A percentile compares a stretch with the other conserved stretches of the same genome.
Evolutionary conservation across 1,140 invertebrate genomes (phyloP).

Genomic region (Pissodes strobi): DNA sequence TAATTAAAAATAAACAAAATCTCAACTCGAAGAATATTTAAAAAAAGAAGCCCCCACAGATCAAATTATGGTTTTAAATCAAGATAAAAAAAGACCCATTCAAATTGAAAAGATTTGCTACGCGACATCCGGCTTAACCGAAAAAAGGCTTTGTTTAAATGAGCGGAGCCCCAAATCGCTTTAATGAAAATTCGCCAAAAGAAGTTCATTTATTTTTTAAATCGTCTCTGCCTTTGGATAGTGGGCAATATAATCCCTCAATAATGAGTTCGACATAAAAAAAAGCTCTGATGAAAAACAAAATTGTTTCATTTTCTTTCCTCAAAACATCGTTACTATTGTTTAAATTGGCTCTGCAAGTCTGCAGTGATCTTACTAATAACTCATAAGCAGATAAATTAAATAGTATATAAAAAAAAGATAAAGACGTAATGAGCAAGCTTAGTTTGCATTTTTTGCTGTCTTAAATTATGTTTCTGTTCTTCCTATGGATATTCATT

Average conservation of each 20-base stretch:
- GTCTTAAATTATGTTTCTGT: too few relatives aligned
- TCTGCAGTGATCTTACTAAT: too few relatives aligned
- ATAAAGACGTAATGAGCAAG: too few relatives aligned
- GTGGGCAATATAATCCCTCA: constrained; percentile 27
- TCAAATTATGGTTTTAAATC: constrained; percentile 29
- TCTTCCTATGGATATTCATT: too few relatives aligned
- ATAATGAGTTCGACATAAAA: constrained; percentile 22
- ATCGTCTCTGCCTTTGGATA: constrained; percentile 29
- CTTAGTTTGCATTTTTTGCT: too few relatives aligned
- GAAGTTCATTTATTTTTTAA: constrained; percentile 34
- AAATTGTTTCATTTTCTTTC: constrained; percentile 30
- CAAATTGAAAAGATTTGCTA: constrained; percentile 32
- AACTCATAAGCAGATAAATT: too few relatives aligned
- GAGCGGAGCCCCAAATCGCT: constrained; percentile 20
- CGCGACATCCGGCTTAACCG: constrained; percentile 28
- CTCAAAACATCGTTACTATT: too few relatives aligned
- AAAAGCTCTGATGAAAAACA: constrained; percentile 10
- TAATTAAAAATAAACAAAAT: too few relatives aligned
- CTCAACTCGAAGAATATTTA: too few relatives aligned
- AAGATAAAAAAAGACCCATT: constrained; percentile 14
- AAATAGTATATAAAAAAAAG: too few relatives aligned
- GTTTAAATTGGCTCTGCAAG: too few relatives aligned
- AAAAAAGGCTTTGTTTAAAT: constrained; percentile 34
- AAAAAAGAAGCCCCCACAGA: too few relatives aligned
- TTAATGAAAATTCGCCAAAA: constrained; percentile 33